Evolutionary conservation across 35 echinoderm and acorn worm species (phyloP), one percentile per base, ranked within the genome.

Genomic region (Holothuria glaberrima): DNA sequence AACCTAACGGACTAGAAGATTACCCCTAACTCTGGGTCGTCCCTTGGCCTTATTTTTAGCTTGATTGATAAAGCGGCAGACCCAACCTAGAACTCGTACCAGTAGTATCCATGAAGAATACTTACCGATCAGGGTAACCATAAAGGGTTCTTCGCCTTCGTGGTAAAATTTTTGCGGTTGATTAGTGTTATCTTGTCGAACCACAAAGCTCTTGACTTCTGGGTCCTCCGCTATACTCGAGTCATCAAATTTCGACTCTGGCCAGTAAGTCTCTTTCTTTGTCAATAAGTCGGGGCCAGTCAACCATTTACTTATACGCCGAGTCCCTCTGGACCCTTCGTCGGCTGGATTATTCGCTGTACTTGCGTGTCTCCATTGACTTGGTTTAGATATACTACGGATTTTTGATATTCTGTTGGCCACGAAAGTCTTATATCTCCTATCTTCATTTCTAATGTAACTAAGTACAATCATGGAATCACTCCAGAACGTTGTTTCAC

Each of bases 271-370:
- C 44, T 91, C 34, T 30, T 54, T 62, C 34, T 91, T 91, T 14
- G 35, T 12, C 48, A 69, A 41, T 18, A 91, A 91, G 26, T 91
- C 77, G 0, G 89, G 89, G 2, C 89, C 78, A 30, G 58, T 70
- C 45, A 91, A 60, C 89, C 89, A 91, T 20, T 30, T 82, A 32
- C 63, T 20, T 25, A 82, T 50, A 16, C 31, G 59, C 3, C 68
- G 31, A 32, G 62, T 81, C 13, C 76, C 89, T 80, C 59, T 82
- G 22, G 89, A 91, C 22, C 89, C 61, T 83, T 91, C 89, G 30
- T 91, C 76, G 16, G 89, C 89, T 10, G 89, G 78, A 35, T 91
- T 91, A 13, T 91, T 58, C 16, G 45, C 46, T 21, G 6, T 69
- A 18, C 45, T 27, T 69, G 63, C 78, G 33, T 91, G 77, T 27